A percentile compares a stretch with the other conserved stretches of the same genome.
Conservation (phyloP, 1,140 invertebrate species). For the Brachystomella parvula region DNA sequence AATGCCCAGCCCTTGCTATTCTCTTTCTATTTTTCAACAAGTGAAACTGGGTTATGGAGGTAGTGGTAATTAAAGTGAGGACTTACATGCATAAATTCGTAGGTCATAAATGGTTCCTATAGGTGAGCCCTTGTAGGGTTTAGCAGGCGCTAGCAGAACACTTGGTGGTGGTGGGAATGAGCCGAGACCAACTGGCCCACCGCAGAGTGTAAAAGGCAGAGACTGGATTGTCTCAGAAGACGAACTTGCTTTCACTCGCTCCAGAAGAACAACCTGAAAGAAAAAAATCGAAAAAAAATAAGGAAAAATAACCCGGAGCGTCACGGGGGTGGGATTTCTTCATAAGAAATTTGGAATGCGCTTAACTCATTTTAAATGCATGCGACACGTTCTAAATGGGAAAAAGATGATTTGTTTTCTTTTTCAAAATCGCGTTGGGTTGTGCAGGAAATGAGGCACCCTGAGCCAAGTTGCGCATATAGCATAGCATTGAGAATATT, state of each 20-base stretch:
- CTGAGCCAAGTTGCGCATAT: too few relatives aligned
- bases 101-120: constrained; percentile 82
- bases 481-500: too few relatives aligned
- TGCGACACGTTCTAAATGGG: too few relatives aligned
- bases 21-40: neutral
- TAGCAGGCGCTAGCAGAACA: constrained; percentile 78
- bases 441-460: too few relatives aligned
- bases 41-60: neutral
- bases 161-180: constrained; percentile 72
- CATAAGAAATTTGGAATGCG: too few relatives aligned
- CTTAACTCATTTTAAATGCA: too few relatives aligned
- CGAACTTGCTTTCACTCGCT: constrained; percentile 60
- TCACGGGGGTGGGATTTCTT: too few relatives aligned
- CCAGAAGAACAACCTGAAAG: constrained; percentile 68
- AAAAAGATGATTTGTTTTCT: too few relatives aligned
- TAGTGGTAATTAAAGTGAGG: neutral
- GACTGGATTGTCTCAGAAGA: constrained; percentile 33
- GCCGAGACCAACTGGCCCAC: constrained; percentile 49
- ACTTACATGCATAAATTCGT: constrained; percentile 64
- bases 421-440: too few relatives aligned
- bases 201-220: constrained; percentile 33
- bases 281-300: neutral
- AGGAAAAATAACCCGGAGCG: neutral
- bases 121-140: constrained; percentile 79
- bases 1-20: too few relatives aligned